These are phyloP conservation scores for Nyctereutes procyonoides DNA, from an alignment of 2,113 vertebrate genomes.

Conservation along the genomic window DNA sequence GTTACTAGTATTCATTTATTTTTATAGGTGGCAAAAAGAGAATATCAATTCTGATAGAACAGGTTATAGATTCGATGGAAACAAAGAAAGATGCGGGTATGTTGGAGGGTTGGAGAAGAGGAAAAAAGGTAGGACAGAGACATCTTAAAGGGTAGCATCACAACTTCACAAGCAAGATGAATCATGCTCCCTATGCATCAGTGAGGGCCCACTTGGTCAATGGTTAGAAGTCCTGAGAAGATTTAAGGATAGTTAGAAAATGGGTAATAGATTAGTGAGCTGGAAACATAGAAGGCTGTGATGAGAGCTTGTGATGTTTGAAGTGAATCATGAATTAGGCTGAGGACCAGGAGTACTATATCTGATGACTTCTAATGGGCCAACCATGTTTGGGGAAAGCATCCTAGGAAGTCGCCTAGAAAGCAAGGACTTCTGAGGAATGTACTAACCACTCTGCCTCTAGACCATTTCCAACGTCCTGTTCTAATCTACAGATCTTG, in stretches of 20 bases:
- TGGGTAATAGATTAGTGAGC: neutral
- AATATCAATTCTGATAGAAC: neutral
- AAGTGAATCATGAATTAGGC: neutral
- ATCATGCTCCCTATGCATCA: neutral
- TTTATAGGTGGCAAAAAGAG: neutral
- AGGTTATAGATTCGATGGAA: neutral
- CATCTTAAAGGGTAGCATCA: neutral
- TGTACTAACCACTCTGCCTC: neutral
- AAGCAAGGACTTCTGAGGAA: neutral
- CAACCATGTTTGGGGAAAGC: neutral
- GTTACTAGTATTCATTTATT: constrained; percentile 24
- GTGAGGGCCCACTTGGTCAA: neutral
- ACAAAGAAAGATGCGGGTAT: neutral
- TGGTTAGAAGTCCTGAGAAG: neutral
- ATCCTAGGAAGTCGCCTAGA: neutral
- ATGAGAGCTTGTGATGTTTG: neutral
- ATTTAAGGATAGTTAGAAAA: neutral
- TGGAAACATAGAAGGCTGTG: neutral
- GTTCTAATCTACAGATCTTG: neutral
- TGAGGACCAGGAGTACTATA: neutral
- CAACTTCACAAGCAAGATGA: neutral
- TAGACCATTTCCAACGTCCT: neutral
- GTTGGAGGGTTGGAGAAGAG: neutral
- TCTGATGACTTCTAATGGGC: neutral
- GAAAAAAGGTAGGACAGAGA: neutral